Conservation (phyloP, 2,797 vertebrate genomes). For the Myoxocephalus aenaeus region DNA sequence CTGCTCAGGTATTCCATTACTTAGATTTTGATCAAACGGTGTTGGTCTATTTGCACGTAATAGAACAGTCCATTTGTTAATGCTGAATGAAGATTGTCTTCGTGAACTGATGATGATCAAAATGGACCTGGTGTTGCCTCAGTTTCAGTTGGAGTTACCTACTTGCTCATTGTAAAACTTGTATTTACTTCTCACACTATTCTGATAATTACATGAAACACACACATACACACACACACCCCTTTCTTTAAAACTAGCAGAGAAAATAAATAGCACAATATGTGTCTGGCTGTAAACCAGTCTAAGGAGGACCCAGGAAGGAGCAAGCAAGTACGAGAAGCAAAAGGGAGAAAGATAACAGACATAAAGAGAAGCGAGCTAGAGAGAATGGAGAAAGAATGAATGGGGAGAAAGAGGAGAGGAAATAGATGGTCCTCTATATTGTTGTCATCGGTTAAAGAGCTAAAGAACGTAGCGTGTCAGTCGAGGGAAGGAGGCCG, state of each 20-base stretch:
- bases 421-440: slow-evolving; percentile 65
- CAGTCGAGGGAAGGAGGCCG: slow-evolving; percentile 58
- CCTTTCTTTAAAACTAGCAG: not conserved
- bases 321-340: slow-evolving; percentile 2
- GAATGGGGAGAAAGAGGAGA: slow-evolving; percentile 31
- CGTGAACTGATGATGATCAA: slow-evolving; percentile 12
- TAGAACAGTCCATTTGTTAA: not conserved
- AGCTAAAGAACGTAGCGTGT: slow-evolving; percentile 65
- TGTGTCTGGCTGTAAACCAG: slow-evolving; percentile 23
- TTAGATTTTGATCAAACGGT: slow-evolving; percentile 4
- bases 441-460: slow-evolving; percentile 68
- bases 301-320: not conserved
- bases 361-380: not conserved
- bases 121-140: not conserved
- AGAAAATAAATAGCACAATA: not conserved
- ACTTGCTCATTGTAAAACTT: not conserved
- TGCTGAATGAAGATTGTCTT: slow-evolving; percentile 6
- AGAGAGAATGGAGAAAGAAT: not conserved
- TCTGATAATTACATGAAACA: not conserved
- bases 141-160: not conserved
- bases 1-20: slow-evolving; percentile 22
- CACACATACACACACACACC: not conserved
- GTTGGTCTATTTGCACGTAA: not conserved
- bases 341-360: slow-evolving; percentile 20
- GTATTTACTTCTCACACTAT: slow-evolving; percentile 4